Evolutionary conservation across 2,797 vertebrate genomes (phyloP).

Genomic region (Molossus alvarezi): DNA sequence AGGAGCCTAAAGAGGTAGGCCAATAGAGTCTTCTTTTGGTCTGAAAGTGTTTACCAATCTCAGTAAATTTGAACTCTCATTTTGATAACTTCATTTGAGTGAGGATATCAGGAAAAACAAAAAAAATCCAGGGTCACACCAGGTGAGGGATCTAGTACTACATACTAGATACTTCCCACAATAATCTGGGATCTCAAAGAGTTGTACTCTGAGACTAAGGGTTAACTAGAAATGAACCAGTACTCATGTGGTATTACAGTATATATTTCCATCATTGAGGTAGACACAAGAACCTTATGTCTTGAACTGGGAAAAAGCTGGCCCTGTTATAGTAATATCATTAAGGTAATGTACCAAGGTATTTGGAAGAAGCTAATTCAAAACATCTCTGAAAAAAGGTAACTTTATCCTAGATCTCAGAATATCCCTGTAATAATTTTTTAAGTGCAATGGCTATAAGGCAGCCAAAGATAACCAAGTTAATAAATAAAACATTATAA

Average conservation of each 20-base stretch:
- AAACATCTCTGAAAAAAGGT: neutral
- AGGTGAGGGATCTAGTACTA: neutral
- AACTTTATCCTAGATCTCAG: neutral
- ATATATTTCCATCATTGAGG: neutral
- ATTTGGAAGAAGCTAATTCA: neutral
- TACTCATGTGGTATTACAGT: neutral
- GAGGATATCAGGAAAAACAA: neutral
- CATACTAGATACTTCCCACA: neutral
- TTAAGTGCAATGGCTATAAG: neutral
- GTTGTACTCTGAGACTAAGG: neutral
- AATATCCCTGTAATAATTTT: neutral
- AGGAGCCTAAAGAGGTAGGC: neutral
- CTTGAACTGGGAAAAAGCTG: neutral
- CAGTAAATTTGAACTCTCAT: neutral
- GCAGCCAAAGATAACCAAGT: neutral
- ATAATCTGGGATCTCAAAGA: conserved; percentile 15
- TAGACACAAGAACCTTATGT: neutral
- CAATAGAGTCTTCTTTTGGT: neutral
- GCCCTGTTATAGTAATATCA: neutral
- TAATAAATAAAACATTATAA: neutral
- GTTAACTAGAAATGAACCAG: neutral
- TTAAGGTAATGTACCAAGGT: neutral
- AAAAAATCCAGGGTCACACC: neutral
- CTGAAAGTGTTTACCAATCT: neutral
- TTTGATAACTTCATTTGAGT: neutral